Percentiles rank a stretch among this genome's conserved stretches.
Conservation (phyloP, 2,797 vertebrate species). For the Mastacembelus armatus region DNA sequence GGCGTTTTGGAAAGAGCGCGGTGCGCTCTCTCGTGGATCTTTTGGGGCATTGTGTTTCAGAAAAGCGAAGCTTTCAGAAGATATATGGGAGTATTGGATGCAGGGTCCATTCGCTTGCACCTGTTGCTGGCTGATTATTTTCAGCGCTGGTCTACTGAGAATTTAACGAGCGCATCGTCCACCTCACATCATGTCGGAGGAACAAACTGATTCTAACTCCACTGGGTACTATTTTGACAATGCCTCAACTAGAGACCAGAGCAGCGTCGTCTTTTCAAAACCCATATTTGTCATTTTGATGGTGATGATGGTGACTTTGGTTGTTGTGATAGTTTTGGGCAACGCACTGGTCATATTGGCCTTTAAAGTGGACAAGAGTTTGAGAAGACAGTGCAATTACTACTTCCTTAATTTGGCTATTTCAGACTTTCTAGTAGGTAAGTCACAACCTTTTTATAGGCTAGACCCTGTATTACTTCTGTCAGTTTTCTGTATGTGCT, state of each 20-base stretch:
- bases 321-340: constrained; percentile 86
- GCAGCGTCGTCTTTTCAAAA: constrained; percentile 68
- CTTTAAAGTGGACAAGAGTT: constrained; percentile 90
- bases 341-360: constrained; percentile 90
- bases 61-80: constrained; percentile 14
- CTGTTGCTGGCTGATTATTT: constrained; percentile 61
- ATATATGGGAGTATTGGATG: constrained; percentile 32
- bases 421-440: constrained; percentile 92
- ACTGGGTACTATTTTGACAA: constrained; percentile 65
- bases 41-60: constrained; percentile 26
- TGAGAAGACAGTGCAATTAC: constrained; percentile 90
- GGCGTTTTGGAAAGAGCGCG: constrained; percentile 12
- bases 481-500: too few relatives aligned
- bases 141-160: constrained; percentile 15
- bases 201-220: constrained; percentile 66
- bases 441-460: constrained; percentile 40
- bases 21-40: constrained; percentile 68
- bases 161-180: constrained; percentile 30
- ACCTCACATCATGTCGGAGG: constrained; percentile 63
- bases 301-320: constrained; percentile 86
- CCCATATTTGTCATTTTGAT: constrained; percentile 79
- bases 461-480: neutral
- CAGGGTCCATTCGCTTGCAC: constrained; percentile 37
- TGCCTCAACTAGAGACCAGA: constrained; percentile 62
- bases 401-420: constrained; percentile 93